Percentiles rank a stretch among this genome's conserved stretches.
These are phyloP conservation scores for Acyrthosiphon pisum DNA, from an alignment of 1,140 invertebrate species.

Conservation along the genomic window DNA sequence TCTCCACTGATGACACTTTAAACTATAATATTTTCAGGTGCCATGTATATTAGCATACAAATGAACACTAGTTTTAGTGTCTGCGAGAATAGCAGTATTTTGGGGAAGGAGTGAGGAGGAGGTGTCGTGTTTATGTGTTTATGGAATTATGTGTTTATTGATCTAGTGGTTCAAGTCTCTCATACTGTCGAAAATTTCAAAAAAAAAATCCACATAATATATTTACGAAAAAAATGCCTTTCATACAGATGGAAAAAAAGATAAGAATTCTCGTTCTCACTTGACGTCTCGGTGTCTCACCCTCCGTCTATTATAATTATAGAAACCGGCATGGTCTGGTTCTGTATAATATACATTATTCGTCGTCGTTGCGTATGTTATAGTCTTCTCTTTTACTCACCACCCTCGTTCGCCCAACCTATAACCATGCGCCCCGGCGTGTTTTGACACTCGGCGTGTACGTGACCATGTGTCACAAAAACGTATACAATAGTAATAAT, in stretches of 20 bases:
- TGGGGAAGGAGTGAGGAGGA: background rate
- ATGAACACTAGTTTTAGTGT: no score
- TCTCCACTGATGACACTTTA: background rate
- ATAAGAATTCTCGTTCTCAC: constrained; percentile 1
- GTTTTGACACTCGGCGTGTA: constrained; percentile 26
- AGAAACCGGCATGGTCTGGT: background rate
- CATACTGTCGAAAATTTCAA: background rate
- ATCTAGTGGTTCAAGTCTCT: background rate
- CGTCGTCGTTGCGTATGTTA: background rate
- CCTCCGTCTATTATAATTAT: constrained; percentile 16
- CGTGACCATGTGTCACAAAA: constrained; percentile 19
- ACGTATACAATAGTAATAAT: background rate
- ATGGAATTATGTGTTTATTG: background rate
- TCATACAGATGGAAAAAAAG: background rate
- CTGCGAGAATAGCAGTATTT: background rate
- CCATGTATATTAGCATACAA: background rate
- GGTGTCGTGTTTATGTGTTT: background rate
- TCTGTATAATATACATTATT: background rate
- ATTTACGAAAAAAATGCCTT: background rate
- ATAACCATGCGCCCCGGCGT: background rate
- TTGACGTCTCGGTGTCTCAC: background rate
- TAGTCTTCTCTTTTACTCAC: background rate
- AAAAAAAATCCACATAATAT: background rate
- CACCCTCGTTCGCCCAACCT: background rate
- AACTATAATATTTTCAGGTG: background rate